Evolutionary conservation across 2,888 invertebrate genomes (phyloP).

Genomic region (Synanthedon myopaeformis): DNA sequence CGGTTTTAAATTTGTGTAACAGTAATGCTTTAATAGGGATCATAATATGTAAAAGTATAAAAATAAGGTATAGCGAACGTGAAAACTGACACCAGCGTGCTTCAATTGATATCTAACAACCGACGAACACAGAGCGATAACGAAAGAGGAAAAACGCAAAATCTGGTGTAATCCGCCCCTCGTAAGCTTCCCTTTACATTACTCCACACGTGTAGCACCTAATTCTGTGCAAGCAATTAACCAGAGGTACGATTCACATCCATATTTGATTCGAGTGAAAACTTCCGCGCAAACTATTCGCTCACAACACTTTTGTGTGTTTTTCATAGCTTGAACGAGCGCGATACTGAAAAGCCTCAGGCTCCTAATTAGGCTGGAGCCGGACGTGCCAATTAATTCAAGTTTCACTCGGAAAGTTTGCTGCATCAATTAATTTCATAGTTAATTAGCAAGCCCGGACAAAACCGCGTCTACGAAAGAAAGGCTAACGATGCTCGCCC

Average conservation of each 20-base stretch:
- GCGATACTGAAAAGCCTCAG: constrained; percentile 66
- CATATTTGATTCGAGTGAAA: constrained; percentile 16
- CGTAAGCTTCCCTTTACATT: background rate
- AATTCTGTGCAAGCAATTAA: constrained; percentile 6
- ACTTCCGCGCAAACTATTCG: constrained; percentile 32
- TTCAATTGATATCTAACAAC: background rate
- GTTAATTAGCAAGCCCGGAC: constrained; percentile 67
- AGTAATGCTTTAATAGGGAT: too few relatives aligned
- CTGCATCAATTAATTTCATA: constrained; percentile 71
- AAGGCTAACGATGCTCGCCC: constrained; percentile 64
- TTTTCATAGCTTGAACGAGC: constrained; percentile 63
- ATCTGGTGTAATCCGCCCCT: background rate
- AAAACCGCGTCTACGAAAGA: constrained; percentile 62
- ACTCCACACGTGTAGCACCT: background rate
- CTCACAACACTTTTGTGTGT: constrained; percentile 65
- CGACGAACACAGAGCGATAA: background rate
- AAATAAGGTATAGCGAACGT: too few relatives aligned
- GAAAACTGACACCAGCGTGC: too few relatives aligned
- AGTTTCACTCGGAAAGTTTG: constrained; percentile 70
- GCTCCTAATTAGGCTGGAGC: constrained; percentile 70
- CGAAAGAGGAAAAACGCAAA: background rate
- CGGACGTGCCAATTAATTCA: constrained; percentile 71
- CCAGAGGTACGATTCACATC: constrained; percentile 3
- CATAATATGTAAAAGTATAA: too few relatives aligned
- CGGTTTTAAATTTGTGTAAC: too few relatives aligned